These are phyloP conservation scores for Amphiduros pacificus DNA, from an alignment of 2,888 invertebrate genomes.

Conservation along the genomic window DNA sequence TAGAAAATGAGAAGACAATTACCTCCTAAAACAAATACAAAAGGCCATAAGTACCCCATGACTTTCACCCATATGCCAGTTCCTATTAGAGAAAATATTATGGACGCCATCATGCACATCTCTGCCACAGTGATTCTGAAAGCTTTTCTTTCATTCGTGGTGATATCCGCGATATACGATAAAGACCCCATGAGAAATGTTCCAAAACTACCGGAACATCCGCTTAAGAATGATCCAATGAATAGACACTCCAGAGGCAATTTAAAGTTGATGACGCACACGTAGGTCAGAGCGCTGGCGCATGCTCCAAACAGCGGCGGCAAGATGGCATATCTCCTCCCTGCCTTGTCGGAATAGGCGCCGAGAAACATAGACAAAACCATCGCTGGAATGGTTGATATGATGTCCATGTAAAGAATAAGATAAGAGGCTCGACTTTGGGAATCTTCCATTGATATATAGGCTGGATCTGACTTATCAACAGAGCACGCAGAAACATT, in stretches of 20 bases:
- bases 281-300: background rate
- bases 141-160: constrained; percentile 2
- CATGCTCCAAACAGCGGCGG: constrained; percentile 23
- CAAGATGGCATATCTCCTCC: constrained; percentile 23
- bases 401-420: background rate
- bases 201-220: constrained; percentile 8
- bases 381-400: constrained; percentile 18
- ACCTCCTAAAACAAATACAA: constrained; percentile 1
- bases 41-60: constrained; percentile 9
- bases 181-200: constrained; percentile 19
- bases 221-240: constrained; percentile 2
- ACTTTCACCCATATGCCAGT: background rate
- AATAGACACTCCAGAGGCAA: constrained; percentile 13
- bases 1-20: constrained; percentile 11
- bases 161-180: constrained; percentile 22
- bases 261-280: constrained; percentile 12
- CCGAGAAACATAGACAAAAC: constrained; percentile 21
- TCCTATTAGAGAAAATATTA: constrained; percentile 10
- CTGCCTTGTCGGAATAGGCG: constrained; percentile 22
- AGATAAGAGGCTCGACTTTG: constrained; percentile 16
- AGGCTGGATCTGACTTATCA: background rate
- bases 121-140: constrained; percentile 22
- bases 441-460: background rate
- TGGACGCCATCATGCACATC: constrained; percentile 16
- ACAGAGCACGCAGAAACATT: too few species aligned